Base-by-base conservation (phyloP, 2,113 vertebrate species). In the Thermophis baileyi region DNA sequence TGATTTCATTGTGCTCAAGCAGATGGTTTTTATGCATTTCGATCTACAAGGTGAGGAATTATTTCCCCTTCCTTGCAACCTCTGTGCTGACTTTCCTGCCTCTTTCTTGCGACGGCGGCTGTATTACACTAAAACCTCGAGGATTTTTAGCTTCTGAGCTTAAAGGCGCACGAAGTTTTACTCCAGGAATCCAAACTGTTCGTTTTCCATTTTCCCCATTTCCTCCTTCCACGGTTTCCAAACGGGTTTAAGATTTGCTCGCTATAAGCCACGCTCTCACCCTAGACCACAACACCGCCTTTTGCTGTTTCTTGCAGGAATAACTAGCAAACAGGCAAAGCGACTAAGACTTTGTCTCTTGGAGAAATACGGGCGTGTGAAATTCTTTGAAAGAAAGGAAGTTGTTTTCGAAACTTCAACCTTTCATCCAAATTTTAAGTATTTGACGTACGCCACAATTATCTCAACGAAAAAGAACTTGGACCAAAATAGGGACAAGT, bases 1-100 rank as follows among this genome's bases (percentile, higher is more conserved):
- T 97, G 96, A 96, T 97, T 96, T 96, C 97, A 96, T 97, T 97
- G 97, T 96, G 97, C 95, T 96, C 95, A 95, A 95, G 91, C 97
- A 97, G 97, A 97, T 97, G 96, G 46, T 96, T 97, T 97, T 96
- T 95, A 95, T 96, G 95, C 93, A 96, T 97, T 95, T 94, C 95
- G 95, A 95, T 96, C 95, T 94, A 95, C 88, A 96, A 96, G 97
- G 96, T 97, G 97, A 97, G 95, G 96, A 97, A 96, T 97, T 95
- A 94, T 95, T 97, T 97, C 95, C 95, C 96, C 89, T 91, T 91
- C 94, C 95, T 96, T 94, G 94, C 95, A 94, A 93, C 95, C 96
- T 95, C 96, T 97, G 95, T 95, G 94, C 96, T 96, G 95, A 95
- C 96, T 97, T 97, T 96, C 96, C 96, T 90, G 95, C 90, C 85